These are phyloP conservation scores for Mobula birostris DNA, from an alignment of 2,113 vertebrate genomes.

Conservation along the genomic window DNA sequence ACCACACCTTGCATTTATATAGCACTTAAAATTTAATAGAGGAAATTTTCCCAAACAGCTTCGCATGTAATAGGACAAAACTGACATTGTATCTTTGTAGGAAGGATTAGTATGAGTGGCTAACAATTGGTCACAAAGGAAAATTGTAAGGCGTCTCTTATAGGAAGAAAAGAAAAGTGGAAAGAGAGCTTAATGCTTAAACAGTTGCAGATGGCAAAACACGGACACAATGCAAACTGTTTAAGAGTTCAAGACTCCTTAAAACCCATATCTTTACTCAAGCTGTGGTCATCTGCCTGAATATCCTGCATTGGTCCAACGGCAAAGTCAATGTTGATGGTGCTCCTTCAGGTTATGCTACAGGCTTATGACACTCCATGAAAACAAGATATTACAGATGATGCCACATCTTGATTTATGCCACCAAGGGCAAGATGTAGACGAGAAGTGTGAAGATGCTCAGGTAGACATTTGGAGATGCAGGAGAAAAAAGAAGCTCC, in stretches of 20 bases:
- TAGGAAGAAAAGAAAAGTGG: background rate
- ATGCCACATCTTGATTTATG: background rate
- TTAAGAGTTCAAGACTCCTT: no score
- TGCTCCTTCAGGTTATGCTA: no score
- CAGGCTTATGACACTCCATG: no score
- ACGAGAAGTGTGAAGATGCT: background rate
- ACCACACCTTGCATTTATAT: background rate
- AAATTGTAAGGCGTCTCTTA: background rate
- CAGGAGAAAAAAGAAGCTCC: background rate
- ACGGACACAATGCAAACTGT: no score
- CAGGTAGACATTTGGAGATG: background rate
- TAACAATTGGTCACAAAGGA: background rate
- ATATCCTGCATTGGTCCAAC: no score
- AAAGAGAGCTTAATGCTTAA: background rate
- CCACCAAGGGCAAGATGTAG: background rate
- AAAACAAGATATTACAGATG: background rate
- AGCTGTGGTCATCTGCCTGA: no score
- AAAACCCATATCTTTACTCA: no score
- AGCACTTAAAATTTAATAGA: background rate
- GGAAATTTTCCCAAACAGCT: background rate
- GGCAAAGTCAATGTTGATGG: no score
- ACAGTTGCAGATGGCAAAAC: no score
- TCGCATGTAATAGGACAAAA: background rate
- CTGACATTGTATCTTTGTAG: background rate
- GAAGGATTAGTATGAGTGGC: background rate